These are phyloP conservation scores for Lissonota sp. DNA, from an alignment of 2,888 invertebrate species.

Conservation along the genomic window DNA sequence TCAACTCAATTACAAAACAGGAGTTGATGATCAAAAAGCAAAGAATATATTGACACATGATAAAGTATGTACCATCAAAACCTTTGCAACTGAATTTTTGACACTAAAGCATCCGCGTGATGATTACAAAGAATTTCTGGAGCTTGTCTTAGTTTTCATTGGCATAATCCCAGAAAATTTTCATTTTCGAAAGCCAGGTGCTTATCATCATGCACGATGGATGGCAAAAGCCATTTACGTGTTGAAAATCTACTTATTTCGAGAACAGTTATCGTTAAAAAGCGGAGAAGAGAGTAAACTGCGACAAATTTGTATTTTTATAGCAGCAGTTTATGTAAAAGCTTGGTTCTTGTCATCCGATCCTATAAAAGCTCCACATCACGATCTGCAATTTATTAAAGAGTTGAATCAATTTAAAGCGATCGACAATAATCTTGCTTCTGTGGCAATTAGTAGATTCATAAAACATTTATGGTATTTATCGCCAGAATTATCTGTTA, in stretches of 20 bases:
- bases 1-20: background rate
- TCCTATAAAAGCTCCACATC: slow-evolving; percentile 20
- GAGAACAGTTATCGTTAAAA: slow-evolving; percentile 4
- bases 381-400: slow-evolving; percentile 30
- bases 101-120: background rate
- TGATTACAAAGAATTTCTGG: background rate
- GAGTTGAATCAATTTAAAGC: slow-evolving; percentile 7
- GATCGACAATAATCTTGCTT: slow-evolving; percentile 23
- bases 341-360: slow-evolving; percentile 40
- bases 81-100: too few species aligned
- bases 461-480: slow-evolving; percentile 27
- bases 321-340: slow-evolving; percentile 12
- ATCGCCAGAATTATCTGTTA: slow-evolving; percentile 6
- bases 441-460: slow-evolving; percentile 23
- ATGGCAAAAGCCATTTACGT: slow-evolving; percentile 20
- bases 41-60: background rate
- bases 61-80: background rate
- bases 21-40: background rate
- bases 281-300: slow-evolving; percentile 1
- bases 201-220: slow-evolving; percentile 8
- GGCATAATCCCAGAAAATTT: background rate
- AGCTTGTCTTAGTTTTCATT: background rate
- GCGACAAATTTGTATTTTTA: slow-evolving; percentile 10
- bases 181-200: slow-evolving; percentile 6
- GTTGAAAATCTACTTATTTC: slow-evolving; percentile 6